These are phyloP conservation scores for Meteorus sp. DNA, from an alignment of 1,140 invertebrate genomes.

Conservation along the genomic window DNA sequence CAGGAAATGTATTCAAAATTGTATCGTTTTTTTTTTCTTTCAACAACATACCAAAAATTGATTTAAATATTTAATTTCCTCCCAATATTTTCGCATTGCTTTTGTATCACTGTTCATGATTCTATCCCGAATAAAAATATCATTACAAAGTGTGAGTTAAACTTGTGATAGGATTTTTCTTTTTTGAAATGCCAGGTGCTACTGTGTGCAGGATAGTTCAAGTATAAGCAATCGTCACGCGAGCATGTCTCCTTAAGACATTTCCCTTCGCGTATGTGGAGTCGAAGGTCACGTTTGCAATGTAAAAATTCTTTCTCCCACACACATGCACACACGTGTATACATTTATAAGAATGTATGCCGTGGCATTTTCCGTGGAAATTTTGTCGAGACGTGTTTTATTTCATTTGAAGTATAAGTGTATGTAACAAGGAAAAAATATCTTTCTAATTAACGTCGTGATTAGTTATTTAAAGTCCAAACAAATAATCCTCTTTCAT, in stretches of 20 bases:
- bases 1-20: no score
- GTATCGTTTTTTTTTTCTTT: neutral
- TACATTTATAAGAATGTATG: neutral
- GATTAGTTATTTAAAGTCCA: no score
- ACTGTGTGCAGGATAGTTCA: conserved; percentile 5
- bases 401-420: neutral
- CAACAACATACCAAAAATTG: neutral
- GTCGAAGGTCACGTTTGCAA: conserved; percentile 11
- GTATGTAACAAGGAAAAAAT: no score
- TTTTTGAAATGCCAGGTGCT: conserved; percentile 10
- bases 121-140: no score
- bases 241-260: neutral
- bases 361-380: neutral
- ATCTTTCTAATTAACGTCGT: no score
- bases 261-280: neutral
- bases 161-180: neutral
- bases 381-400: no score
- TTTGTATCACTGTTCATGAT: no score
- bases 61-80: no score
- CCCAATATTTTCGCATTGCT: no score
- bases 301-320: neutral
- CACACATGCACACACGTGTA: no score
- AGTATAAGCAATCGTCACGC: conserved; percentile 16
- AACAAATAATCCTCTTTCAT: no score
- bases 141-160: no score